These are phyloP conservation scores for Masnerella sp. DNA, from an alignment of 2,888 invertebrate genomes.

Conservation along the genomic window DNA sequence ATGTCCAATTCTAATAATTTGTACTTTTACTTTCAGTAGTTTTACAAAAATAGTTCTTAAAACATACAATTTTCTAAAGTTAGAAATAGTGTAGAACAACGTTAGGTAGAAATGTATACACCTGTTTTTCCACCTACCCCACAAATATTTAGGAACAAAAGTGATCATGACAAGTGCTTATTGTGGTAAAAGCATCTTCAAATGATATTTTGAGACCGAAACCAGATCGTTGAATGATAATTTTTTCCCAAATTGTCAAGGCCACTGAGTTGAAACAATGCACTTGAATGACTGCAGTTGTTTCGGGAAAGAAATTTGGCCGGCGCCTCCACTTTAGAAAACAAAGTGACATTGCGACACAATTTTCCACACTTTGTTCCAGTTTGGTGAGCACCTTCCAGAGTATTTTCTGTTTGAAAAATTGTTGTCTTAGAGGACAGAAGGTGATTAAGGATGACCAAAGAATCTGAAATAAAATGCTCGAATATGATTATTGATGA, in stretches of 20 bases:
- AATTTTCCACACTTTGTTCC: constrained; percentile 13
- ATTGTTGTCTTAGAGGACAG: not conserved
- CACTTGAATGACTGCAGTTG: constrained; percentile 7
- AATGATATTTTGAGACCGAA: constrained; percentile 1
- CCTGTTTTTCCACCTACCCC: constrained; percentile 11
- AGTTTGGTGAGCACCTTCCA: not conserved
- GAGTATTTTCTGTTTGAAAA: not conserved
- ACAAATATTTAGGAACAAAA: constrained; percentile 28
- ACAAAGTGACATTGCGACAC: constrained; percentile 14
- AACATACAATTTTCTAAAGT: not conserved
- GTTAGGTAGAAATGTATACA: not conserved
- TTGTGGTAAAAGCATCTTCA: constrained; percentile 18
- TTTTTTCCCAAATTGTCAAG: constrained; percentile 19
- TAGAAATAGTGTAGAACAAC: not conserved
- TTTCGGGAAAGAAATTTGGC: constrained; percentile 2
- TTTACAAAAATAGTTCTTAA: no score
- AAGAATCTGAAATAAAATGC: not conserved
- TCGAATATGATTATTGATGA: not conserved
- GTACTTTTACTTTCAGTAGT: no score
- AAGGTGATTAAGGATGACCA: not conserved
- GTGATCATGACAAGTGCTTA: constrained; percentile 29
- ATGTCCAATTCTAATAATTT: no score
- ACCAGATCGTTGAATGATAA: constrained; percentile 17
- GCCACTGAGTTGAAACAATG: constrained; percentile 20
- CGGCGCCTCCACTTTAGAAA: constrained; percentile 7